Conservation (phyloP, 2,797 vertebrate species). For the Cheirogaleus major region DNA sequence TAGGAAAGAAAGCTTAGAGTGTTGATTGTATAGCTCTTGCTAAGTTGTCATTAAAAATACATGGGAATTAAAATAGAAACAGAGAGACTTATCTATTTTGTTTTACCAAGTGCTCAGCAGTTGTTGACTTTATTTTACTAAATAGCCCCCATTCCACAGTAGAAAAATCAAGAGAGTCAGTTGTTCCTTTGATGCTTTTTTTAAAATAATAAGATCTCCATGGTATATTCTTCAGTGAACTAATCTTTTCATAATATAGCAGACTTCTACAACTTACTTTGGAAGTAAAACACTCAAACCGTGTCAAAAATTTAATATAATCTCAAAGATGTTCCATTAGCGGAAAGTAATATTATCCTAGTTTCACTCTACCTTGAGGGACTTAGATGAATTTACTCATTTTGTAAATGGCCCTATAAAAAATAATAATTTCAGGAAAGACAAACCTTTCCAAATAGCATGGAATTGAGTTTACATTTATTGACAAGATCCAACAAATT, state of each 20-base stretch:
- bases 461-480: background rate
- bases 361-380: background rate
- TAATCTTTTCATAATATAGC: background rate
- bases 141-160: background rate
- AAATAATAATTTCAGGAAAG: background rate
- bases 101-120: background rate
- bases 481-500: background rate
- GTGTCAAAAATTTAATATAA: background rate
- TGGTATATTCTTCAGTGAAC: background rate
- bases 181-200: background rate
- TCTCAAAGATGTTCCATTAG: background rate
- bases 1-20: too few relatives aligned
- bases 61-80: background rate
- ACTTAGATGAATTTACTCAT: background rate
- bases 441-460: background rate
- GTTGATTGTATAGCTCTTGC: background rate
- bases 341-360: background rate
- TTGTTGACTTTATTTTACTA: background rate
- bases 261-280: background rate
- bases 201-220: background rate
- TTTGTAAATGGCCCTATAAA: background rate
- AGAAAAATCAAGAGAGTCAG: background rate
- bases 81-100: background rate
- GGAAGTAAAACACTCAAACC: background rate
- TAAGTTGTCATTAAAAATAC: background rate